Conservation (phyloP, 2,888 invertebrate species). For the Pachydiplax longipennis region DNA sequence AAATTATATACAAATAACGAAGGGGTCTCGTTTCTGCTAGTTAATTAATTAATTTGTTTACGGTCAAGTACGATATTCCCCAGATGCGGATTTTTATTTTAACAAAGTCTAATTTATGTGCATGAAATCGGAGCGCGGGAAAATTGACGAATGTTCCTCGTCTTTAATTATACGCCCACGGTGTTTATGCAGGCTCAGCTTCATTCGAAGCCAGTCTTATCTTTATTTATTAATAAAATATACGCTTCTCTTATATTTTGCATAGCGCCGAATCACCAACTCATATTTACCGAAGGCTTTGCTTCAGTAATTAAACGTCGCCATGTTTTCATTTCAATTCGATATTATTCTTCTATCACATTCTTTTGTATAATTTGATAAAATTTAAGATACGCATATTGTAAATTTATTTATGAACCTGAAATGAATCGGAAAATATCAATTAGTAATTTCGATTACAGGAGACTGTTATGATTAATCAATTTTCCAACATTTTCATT, state of each 20-base stretch:
- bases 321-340: too few relatives aligned
- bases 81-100: neutral
- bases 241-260: neutral
- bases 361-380: too few relatives aligned
- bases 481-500: neutral
- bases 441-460: too few relatives aligned
- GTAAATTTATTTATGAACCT: neutral
- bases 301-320: too few relatives aligned
- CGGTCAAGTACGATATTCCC: too few relatives aligned
- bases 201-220: neutral
- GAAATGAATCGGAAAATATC: too few relatives aligned
- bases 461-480: too few relatives aligned
- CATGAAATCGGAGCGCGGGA: neutral
- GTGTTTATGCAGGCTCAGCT: constrained; percentile 21
- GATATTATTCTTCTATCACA: too few relatives aligned
- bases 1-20: too few relatives aligned
- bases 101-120: neutral
- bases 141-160: constrained; percentile 8
- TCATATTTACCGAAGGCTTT: neutral
- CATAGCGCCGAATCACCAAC: neutral
- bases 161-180: neutral
- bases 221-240: constrained; percentile 1
- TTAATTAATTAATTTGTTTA: too few relatives aligned
- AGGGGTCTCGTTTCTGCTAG: too few relatives aligned
- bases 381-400: too few relatives aligned